Base-by-base conservation (phyloP, 1,140 invertebrate species). In the Papilio dardanus region DNA sequence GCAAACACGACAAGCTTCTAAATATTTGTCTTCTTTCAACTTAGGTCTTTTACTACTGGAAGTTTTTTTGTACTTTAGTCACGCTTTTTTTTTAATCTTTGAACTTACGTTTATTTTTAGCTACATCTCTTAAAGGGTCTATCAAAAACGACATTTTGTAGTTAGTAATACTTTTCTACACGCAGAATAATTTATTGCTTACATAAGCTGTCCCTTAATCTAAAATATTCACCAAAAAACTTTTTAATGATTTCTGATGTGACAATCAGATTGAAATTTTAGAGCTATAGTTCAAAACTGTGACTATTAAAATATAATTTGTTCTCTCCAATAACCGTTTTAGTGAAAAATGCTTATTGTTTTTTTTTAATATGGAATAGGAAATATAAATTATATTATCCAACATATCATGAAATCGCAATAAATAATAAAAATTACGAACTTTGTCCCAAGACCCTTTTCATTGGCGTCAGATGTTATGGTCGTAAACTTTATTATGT, bases 401-500 rank as follows among this genome's bases (percentile, higher is more conserved):
- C 24, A 28, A 62, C 21, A 62, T 54, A 54, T 54, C 50, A 54
- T 62, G 54, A 62, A 62, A 28, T 24, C 54, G 54, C 54, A 28
- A 62, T 62, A 62, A 62, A 62, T 62, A 62, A 62, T 69, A 40
- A 37, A 69, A 69, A 69, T 37, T 37, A 24, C 19, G 33, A 35
- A 69, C 67, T 69, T 69, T 6, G 67, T 37, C 31, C 67, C 67
- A 69, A 69, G 21, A 69, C 31, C 67, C 31, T 40, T 69, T 40
- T 69, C 67, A 69, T 69, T 8, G 67, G 67, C 67, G 67, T 24
- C 67, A 69, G 35, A 37, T 69, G 67, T 69, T 69, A 37, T 19
- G 21, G 31, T 42, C 67, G 67, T 69, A 69, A 66, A 69, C 67
- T 62, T 62, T 69, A 69, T 69, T 69, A 66, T 66, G 67, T 69